Percentiles rank a stretch among this genome's conserved stretches.
Evolutionary conservation across 1,140 invertebrate species (phyloP).

Genomic region (Megathymus violae): DNA sequence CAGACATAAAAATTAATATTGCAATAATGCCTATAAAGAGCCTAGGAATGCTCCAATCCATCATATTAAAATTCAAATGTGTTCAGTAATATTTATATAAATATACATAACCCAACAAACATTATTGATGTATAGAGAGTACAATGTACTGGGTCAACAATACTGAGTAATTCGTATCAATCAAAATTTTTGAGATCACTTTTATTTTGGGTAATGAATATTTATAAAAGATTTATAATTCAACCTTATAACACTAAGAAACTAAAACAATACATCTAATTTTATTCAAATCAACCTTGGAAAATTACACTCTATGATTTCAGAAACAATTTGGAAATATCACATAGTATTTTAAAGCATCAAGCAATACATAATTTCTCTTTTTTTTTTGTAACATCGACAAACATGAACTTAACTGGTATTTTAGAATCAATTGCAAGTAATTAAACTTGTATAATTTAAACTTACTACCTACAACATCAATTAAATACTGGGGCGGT

Average conservation of each 20-base stretch:
- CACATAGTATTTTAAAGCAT: slow-evolving; percentile 25
- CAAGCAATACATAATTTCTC: not conserved
- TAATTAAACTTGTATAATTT: not conserved
- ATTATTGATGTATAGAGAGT: not conserved
- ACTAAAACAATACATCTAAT: not conserved
- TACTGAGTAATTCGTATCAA: not conserved
- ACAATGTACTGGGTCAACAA: not conserved
- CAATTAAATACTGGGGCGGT: slow-evolving; percentile 16
- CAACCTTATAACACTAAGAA: not conserved
- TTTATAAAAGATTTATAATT: not conserved
- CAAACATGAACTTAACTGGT: not conserved
- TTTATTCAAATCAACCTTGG: not conserved
- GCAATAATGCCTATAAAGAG: too few relatives aligned
- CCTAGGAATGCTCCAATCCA: too few relatives aligned
- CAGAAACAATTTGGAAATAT: slow-evolving; percentile 26
- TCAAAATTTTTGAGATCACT: not conserved
- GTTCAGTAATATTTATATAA: not conserved
- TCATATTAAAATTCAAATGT: too few relatives aligned
- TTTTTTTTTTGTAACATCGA: not conserved
- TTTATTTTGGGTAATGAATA: not conserved
- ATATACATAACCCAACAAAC: not conserved
- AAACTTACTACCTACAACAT: not conserved
- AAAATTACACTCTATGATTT: not conserved
- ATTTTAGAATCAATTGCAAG: not conserved
- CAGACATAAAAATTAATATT: too few relatives aligned